Conservation (phyloP, 2,888 invertebrate species). For the Tipula lateralis region DNA sequence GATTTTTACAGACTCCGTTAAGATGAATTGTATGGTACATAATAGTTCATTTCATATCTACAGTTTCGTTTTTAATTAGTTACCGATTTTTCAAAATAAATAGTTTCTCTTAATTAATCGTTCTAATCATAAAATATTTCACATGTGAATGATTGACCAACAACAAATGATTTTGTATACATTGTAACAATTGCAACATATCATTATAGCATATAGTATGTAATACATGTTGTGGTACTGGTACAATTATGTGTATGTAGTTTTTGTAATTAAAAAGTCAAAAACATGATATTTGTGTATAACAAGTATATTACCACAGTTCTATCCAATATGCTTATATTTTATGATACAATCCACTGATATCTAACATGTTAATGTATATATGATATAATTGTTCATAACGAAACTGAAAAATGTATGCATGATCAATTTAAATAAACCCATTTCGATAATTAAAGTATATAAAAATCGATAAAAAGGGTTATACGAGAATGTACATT, state of each 20-base stretch:
- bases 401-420: neutral
- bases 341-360: neutral
- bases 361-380: neutral
- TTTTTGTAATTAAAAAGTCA: neutral
- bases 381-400: constrained; percentile 13
- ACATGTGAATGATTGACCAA: neutral
- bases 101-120: neutral
- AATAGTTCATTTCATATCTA: neutral
- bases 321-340: neutral
- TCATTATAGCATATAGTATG: neutral
- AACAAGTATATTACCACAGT: neutral
- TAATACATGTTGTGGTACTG: neutral
- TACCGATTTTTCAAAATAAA: neutral
- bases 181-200: neutral
- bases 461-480: neutral
- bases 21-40: neutral
- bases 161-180: neutral
- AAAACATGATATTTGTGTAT: neutral
- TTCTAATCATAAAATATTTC: neutral
- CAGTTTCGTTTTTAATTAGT: neutral
- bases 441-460: neutral
- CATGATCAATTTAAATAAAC: constrained; percentile 13
- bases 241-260: neutral
- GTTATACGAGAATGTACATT: neutral
- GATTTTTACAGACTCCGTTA: neutral